These are phyloP conservation scores for Eilema griseolum DNA, from an alignment of 2,888 invertebrate species.

Conservation along the genomic window DNA sequence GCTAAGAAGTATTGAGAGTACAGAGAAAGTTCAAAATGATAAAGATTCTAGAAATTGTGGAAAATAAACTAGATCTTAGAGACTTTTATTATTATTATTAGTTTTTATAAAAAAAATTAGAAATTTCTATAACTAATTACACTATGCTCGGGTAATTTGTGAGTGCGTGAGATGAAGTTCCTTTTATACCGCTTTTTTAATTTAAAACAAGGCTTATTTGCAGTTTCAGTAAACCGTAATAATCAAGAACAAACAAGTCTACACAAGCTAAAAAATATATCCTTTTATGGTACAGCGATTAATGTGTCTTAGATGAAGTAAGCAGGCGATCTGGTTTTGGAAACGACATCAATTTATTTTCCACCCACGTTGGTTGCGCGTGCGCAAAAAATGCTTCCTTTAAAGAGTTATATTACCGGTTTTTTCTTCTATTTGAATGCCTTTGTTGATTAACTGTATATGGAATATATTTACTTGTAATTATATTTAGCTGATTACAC, in stretches of 20 bases:
- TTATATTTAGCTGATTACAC: constrained; percentile 4
- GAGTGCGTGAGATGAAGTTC: too few species aligned
- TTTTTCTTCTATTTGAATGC: constrained; percentile 5
- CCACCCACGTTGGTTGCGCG: constrained; percentile 8
- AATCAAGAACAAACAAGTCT: not conserved
- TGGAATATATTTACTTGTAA: constrained; percentile 1
- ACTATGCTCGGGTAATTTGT: too few species aligned
- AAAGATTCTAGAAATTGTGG: too few species aligned
- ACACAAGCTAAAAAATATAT: constrained; percentile 7
- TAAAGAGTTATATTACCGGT: constrained; percentile 15
- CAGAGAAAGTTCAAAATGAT: too few species aligned
- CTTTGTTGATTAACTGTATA: constrained; percentile 8
- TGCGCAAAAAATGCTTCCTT: constrained; percentile 14
- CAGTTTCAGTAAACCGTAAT: not conserved
- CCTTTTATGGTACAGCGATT: constrained; percentile 10
- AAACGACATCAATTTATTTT: constrained; percentile 8
- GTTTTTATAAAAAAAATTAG: too few species aligned
- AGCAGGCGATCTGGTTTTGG: constrained; percentile 10
- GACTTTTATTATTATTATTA: too few species aligned
- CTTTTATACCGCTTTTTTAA: too few species aligned
- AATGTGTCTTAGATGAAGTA: not conserved
- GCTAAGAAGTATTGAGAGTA: too few species aligned
- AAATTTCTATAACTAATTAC: too few species aligned
- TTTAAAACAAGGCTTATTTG: not conserved
- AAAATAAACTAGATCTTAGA: too few species aligned